Evolutionary conservation across 2,888 invertebrate genomes (phyloP).

Genomic region (Meteorus colon): DNA sequence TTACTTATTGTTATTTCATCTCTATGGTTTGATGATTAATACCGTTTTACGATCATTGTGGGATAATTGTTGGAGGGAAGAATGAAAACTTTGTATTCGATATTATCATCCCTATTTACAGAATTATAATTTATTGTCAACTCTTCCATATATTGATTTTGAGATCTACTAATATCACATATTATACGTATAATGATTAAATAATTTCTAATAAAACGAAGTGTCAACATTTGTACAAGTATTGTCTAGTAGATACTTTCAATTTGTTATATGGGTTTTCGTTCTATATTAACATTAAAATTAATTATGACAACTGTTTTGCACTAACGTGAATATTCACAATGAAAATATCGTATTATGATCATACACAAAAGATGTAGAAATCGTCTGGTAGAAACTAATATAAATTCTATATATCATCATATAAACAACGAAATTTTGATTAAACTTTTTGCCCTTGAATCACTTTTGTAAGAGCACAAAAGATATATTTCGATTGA

Average conservation of each 20-base stretch:
- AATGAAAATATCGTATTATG: background rate
- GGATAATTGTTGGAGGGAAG: background rate
- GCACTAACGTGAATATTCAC: background rate
- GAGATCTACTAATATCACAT: slow-evolving; percentile 12
- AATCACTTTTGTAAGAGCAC: too few species aligned
- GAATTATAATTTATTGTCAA: background rate
- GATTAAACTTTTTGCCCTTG: too few species aligned
- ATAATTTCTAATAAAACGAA: background rate
- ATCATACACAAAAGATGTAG: background rate
- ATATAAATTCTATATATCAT: background rate
- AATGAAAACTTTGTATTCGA: background rate
- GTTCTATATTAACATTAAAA: background rate
- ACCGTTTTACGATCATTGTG: too few species aligned
- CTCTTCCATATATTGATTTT: background rate
- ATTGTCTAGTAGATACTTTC: background rate
- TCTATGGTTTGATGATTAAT: too few species aligned
- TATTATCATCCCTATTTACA: background rate
- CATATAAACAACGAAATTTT: background rate
- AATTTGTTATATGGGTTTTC: background rate
- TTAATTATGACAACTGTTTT: background rate
- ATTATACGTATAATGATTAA: background rate
- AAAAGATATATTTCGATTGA: too few species aligned
- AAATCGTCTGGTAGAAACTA: background rate
- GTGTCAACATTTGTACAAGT: background rate
- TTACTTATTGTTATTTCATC: too few species aligned